Conservation (phyloP, 1,140 invertebrate genomes). For the Pseudoatta argentina region DNA sequence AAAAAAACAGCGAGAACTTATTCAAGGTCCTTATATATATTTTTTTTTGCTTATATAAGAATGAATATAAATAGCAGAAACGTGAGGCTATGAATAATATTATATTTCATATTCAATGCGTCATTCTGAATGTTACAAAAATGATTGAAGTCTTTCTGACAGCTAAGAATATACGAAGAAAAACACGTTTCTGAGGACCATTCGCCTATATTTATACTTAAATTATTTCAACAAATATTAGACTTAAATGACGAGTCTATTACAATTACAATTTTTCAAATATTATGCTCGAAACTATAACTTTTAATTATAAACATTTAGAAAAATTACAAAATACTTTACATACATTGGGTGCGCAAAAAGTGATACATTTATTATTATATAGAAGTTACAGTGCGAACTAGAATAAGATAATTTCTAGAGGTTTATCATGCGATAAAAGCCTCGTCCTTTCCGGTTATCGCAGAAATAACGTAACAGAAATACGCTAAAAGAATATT, state of each 20-base stretch:
- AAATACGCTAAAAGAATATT: neutral
- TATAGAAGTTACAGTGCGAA: too few relatives aligned
- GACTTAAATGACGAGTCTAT: neutral
- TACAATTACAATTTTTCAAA: neutral
- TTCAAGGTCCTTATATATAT: too few relatives aligned
- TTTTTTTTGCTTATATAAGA: slow-evolving; percentile 8
- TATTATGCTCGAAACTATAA: neutral
- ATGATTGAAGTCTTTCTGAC: neutral
- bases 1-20: too few relatives aligned
- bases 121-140: neutral
- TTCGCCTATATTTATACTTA: neutral
- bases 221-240: neutral
- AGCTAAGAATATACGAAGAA: neutral
- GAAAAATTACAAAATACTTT: slow-evolving; percentile 6
- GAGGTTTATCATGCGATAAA: neutral
- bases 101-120: slow-evolving; percentile 13
- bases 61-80: neutral
- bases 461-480: neutral
- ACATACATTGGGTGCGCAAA: neutral
- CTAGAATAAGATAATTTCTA: neutral
- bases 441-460: neutral
- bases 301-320: neutral
- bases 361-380: neutral
- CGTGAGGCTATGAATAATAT: neutral
- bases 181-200: neutral